Evolutionary conservation across 2,888 invertebrate species (phyloP).

Genomic region (Diploptera punctata): DNA sequence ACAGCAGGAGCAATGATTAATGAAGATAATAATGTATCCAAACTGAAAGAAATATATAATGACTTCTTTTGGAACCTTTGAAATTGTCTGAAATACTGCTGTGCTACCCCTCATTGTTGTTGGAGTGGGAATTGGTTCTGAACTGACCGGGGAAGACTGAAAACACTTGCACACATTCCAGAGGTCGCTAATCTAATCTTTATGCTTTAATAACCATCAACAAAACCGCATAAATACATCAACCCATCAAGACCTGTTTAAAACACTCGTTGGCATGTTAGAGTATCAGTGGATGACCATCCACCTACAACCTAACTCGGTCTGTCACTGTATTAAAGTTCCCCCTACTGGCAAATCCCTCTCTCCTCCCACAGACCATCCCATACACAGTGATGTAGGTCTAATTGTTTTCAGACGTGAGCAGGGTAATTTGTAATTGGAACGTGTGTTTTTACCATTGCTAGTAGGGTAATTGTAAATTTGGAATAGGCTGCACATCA

Average conservation of each 20-base stretch:
- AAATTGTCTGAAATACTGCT: conserved; percentile 68
- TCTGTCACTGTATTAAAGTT: background rate
- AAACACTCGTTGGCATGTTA: background rate
- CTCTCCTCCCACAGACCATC: background rate
- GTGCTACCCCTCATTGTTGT: conserved; percentile 68
- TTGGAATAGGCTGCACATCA: too few species aligned
- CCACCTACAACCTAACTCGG: background rate
- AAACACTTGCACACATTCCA: background rate
- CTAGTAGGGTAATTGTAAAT: too few species aligned
- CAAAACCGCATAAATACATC: background rate
- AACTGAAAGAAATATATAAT: conserved; percentile 66
- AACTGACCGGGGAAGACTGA: background rate
- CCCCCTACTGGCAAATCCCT: background rate
- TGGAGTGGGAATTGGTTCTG: background rate
- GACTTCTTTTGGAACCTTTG: conserved; percentile 59
- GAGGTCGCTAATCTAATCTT: background rate
- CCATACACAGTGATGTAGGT: conserved; percentile 28
- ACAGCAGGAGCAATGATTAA: conserved; percentile 79
- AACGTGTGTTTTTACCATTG: too few species aligned
- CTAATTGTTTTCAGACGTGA: background rate
- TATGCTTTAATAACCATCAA: background rate
- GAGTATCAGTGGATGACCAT: background rate
- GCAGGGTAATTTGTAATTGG: background rate
- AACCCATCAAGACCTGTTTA: background rate
- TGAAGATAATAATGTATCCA: conserved; percentile 76